Evolutionary conservation across 2,888 invertebrate species (phyloP), one percentile per base, ranked within the genome.

Genomic region (Fragum fragum): DNA sequence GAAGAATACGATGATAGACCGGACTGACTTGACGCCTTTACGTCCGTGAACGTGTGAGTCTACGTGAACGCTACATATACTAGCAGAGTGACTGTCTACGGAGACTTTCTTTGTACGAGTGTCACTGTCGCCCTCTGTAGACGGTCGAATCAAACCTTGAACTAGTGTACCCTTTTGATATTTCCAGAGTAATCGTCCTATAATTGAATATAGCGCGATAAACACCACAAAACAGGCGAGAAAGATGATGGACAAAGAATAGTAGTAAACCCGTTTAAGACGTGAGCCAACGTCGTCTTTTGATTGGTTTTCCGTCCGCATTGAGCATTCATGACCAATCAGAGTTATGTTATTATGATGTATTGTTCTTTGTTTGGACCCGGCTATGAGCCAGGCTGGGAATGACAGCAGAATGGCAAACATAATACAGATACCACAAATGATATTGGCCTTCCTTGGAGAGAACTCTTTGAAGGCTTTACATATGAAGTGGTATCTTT

Each of bases 401-500:
- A 76, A 66, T 11, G 87, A 76, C 39, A 87, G 72, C 1, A 80
- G 0, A 9, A 77, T 26, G 26, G 83, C 78, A 14, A 80, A 23
- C 9, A 81, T 21, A 1, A 83, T 83, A 63, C 88, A 89, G 1
- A 79, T 52, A 1, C 74, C 36, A 66, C 87, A 86, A 2, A 87
- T 77, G 11, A 81, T 53, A 59, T 87, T 88, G 6, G 89, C 86
- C 23, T 88, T 85, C 23, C 73, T 77, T 11, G 87, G 77, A 0
- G 83, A 74, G 66, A 84, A 86, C 23, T 77, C 73, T 2, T 69
- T 71, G 29, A 83, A 88, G 14, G 83, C 85, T 71, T 82, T 83
- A 29, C 87, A 87, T n/a, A 89, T 29, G 53, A 87, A 87, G 21
- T 86, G 77, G 66, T 90, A 90, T 59, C 90, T 70, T 53, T 90